A percentile compares a stretch with the other conserved stretches of the same genome.
Evolutionary conservation across 2,113 vertebrate genomes (phyloP).

Genomic region (Dicentrarchus labrax): DNA sequence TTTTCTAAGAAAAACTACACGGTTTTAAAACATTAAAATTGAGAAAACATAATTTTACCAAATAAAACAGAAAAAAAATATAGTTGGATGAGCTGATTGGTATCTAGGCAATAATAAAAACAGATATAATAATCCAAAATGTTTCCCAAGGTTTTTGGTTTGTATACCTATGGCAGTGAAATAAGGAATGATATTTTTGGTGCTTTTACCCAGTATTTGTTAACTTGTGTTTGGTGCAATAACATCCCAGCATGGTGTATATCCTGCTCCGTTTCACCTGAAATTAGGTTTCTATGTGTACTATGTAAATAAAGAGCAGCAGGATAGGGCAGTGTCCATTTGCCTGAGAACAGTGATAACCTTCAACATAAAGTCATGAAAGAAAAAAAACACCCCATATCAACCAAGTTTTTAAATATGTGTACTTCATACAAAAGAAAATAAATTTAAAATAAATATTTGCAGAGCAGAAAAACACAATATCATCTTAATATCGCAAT

Average conservation of each 20-base stretch:
- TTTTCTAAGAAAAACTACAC: background rate
- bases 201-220: background rate
- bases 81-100: background rate
- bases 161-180: constrained; percentile 22
- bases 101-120: background rate
- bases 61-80: background rate
- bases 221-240: background rate
- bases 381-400: background rate
- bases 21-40: background rate
- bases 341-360: constrained; percentile 42
- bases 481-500: constrained; percentile 1
- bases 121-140: background rate
- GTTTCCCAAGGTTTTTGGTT: background rate
- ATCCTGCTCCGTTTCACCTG: background rate
- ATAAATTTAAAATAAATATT: constrained; percentile 48
- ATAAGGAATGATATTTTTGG: background rate
- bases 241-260: background rate
- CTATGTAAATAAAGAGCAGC: background rate
- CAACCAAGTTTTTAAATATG: constrained; percentile 20
- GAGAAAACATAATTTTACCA: background rate
- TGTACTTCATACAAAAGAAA: constrained; percentile 27
- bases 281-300: background rate
- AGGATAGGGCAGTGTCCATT: constrained; percentile 9
- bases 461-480: background rate
- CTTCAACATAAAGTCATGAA: constrained; percentile 1